phyloP scores from a whole-genome alignment of 2,888 invertebrate genomes.

The Peribatodes rhomboidaria region DNA sequence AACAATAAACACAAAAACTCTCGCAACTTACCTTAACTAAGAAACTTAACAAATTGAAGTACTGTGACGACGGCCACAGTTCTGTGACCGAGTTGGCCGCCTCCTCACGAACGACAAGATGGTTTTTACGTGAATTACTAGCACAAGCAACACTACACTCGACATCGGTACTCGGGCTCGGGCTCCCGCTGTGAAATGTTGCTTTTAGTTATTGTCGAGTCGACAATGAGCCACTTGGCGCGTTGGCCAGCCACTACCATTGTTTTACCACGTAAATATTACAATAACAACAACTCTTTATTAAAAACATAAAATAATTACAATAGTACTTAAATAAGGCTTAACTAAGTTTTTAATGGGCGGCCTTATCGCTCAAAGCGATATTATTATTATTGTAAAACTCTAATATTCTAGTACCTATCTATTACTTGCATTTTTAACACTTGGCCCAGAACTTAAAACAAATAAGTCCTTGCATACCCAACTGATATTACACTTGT shows the following conservation, averaged over 20 bases:
- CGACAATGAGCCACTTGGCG: constrained; percentile 21
- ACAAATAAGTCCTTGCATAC: neutral
- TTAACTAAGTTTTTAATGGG: too few relatives aligned
- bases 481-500: constrained; percentile 7
- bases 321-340: too few relatives aligned
- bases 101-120: constrained; percentile 41
- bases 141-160: constrained; percentile 48
- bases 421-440: constrained; percentile 13
- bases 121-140: constrained; percentile 59
- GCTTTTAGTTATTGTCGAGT: constrained; percentile 45
- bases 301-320: too few relatives aligned
- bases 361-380: too few relatives aligned
- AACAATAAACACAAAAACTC: neutral
- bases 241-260: neutral
- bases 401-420: too few relatives aligned
- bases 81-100: constrained; percentile 46
- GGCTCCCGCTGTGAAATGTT: constrained; percentile 32
- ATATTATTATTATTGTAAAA: too few relatives aligned
- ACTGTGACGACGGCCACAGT: constrained; percentile 6
- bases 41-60: neutral
- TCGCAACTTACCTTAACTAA: neutral
- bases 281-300: too few relatives aligned
- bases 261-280: constrained; percentile 5
- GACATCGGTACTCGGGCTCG: constrained; percentile 34
- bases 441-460: constrained; percentile 1